Evolutionary conservation across 2,113 vertebrate species (phyloP).

Genomic region (Crotalus helleri): DNA sequence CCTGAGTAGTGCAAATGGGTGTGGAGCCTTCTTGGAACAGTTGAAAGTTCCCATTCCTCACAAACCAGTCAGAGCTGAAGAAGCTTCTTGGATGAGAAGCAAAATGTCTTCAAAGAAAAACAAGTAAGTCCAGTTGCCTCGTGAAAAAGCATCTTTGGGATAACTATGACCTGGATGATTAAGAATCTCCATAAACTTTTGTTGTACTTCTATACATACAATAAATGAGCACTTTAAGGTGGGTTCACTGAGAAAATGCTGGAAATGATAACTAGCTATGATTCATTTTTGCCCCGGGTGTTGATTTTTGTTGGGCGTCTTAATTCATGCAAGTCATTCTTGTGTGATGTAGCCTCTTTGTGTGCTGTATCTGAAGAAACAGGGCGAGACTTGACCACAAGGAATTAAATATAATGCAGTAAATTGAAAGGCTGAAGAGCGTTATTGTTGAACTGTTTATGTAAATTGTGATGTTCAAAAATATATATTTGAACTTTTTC

Average conservation of each 20-base stretch:
- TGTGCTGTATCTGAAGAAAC: neutral
- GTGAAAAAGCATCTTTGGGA: too few relatives aligned
- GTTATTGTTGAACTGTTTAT: neutral
- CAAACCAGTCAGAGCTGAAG: too few relatives aligned
- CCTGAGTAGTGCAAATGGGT: too few relatives aligned
- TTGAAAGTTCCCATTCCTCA: too few relatives aligned
- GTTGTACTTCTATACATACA: neutral
- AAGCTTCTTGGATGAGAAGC: too few relatives aligned
- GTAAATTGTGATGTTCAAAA: neutral
- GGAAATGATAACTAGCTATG: neutral
- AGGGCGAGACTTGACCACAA: conserved; percentile 19
- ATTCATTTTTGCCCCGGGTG: neutral
- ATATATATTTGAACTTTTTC: neutral
- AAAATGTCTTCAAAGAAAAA: too few relatives aligned
- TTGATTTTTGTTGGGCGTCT: neutral
- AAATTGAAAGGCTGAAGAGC: neutral
- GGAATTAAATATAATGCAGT: conserved; percentile 8
- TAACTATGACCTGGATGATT: too few relatives aligned
- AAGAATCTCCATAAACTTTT: neutral
- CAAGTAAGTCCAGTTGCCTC: too few relatives aligned
- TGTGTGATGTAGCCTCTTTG: neutral
- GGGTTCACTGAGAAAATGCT: neutral
- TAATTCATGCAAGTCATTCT: neutral
- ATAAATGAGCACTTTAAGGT: neutral
- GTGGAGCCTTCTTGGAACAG: too few relatives aligned